Conservation (phyloP, 1,140 invertebrate species). For the Monomorium pharaonis region DNA sequence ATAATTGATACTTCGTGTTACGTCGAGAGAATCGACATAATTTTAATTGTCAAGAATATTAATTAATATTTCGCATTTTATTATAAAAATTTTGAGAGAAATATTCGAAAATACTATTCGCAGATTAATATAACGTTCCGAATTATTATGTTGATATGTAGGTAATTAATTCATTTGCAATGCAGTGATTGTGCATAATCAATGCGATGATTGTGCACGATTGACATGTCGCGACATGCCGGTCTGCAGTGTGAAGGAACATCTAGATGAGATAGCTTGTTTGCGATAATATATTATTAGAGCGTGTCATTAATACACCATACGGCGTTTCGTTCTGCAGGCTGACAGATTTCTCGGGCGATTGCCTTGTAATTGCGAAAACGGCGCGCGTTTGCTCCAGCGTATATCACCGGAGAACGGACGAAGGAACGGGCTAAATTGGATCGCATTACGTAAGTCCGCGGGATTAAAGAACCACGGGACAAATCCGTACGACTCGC, state of each 20-base stretch:
- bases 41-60: not conserved
- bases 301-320: conserved; percentile 33
- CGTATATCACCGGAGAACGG: conserved; percentile 64
- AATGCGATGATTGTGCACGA: not conserved
- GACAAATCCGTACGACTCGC: conserved; percentile 69
- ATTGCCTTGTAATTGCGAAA: conserved; percentile 64
- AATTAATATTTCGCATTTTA: not conserved
- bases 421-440: conserved; percentile 70
- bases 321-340: conserved; percentile 23
- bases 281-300: conserved; percentile 44
- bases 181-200: not conserved
- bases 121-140: not conserved
- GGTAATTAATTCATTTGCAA: not conserved
- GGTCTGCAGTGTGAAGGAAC: not conserved
- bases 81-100: not conserved
- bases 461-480: conserved; percentile 71
- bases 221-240: not conserved
- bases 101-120: not conserved
- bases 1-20: too few species aligned
- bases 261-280: conserved; percentile 10
- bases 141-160: conserved; percentile 1
- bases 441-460: conserved; percentile 71
- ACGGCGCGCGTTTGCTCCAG: conserved; percentile 25
- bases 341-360: conserved; percentile 55
- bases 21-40: not conserved